Base-by-base conservation (phyloP, 2,888 invertebrate species). In the Bruchidius siliquastri region DNA sequence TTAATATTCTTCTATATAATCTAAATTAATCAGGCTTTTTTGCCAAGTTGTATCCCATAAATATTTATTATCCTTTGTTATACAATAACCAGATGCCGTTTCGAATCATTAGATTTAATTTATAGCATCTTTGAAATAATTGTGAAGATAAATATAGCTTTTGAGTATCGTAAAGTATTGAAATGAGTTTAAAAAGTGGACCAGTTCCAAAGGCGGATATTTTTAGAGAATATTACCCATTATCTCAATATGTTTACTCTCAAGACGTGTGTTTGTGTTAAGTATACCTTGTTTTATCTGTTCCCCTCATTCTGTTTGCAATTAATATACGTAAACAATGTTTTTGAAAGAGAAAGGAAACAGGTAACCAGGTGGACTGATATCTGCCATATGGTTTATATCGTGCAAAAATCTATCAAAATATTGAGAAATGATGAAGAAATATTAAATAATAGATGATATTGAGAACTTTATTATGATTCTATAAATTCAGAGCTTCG, bases 181-280 rank as follows among this genome's bases (percentile, higher is more conserved):
- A 80, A 79, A 79, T 79, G 75, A 79, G 75, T 77, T 78, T 76
- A 75, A 80, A 80, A 80, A 80, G 76, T 79, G 78, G 77, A 77
- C 71, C 72, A 70, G 76, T 76, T 76, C 77, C 78, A 77, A 76
- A 71, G 74, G 73, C 69, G n/a, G 22, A 70, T 66, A 78, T 80
- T 79, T 80, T 80, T 79, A 79, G 78, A 76, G 68, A 68, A 21
- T 21, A 68, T 68, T 68, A 68, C 49, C 49, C 49, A 49, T 49
- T 49, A 8, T 49, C 49, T 18, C 18, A 49, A 49, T 49, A 49
- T 49, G 49, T 49, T 49, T 49, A 49, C 49, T 49, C 49, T 18
- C 49, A 49, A 18, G 8, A 18, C 6, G 49, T 18, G 18, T 49
- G 18, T 49, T 49, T 49, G 49, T 49, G 13, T 49, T 49, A 18